phyloP scores from a whole-genome alignment of 2,888 invertebrate genomes.

The Alloscopus bannaensis region DNA sequence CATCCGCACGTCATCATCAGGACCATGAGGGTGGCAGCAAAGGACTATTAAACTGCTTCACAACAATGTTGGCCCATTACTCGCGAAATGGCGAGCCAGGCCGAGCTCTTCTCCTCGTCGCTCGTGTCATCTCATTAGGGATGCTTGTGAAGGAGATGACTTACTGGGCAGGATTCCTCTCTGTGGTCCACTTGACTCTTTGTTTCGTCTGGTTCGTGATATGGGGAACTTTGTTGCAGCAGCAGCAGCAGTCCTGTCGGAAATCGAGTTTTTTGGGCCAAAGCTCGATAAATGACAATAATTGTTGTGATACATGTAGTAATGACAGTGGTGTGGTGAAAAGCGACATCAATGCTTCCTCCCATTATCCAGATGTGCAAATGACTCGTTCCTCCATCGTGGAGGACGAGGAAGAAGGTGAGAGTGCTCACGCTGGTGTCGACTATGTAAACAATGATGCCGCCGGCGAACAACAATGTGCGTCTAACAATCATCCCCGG shows the following conservation, averaged over 20 bases:
- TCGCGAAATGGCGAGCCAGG: slow-evolving; percentile 57
- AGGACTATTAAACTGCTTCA: slow-evolving; percentile 25
- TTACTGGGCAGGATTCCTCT: slow-evolving; percentile 69
- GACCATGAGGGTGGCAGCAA: slow-evolving; percentile 6
- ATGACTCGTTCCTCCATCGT: slow-evolving; percentile 28
- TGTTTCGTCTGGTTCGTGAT: slow-evolving; percentile 67
- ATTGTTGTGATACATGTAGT: slow-evolving; percentile 31
- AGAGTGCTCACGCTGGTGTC: background rate
- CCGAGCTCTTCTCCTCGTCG: slow-evolving; percentile 66
- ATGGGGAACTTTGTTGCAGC: slow-evolving; percentile 41
- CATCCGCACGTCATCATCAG: slow-evolving; percentile 37
- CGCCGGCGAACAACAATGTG: no score
- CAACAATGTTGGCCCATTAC: slow-evolving; percentile 44
- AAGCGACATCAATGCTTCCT: slow-evolving; percentile 1
- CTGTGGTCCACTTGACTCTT: slow-evolving; percentile 66
- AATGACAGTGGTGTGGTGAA: slow-evolving; percentile 58
- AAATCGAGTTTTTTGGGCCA: no score
- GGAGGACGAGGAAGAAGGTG: background rate
- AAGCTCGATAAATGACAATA: no score
- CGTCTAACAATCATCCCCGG: background rate
- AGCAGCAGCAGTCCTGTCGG: no score
- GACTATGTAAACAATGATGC: slow-evolving; percentile 4
- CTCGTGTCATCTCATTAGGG: slow-evolving; percentile 70
- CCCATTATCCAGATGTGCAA: slow-evolving; percentile 35
- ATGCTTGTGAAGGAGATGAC: slow-evolving; percentile 68